Base-by-base conservation (phyloP, 2,888 invertebrate species). In the Rotaria macrura region DNA sequence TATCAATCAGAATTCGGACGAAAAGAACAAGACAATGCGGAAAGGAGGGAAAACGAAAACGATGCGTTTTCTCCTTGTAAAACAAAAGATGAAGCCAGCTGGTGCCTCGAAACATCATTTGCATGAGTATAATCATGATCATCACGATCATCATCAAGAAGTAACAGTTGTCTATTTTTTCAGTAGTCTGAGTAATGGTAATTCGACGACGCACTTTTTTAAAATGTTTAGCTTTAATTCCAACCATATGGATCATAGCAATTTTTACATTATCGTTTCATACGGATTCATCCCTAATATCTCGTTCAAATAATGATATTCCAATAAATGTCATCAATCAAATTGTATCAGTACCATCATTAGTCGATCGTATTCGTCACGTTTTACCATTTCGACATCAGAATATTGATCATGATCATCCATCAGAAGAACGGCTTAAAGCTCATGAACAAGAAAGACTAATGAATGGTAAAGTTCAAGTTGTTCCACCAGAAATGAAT, bases 381-480 rank as follows among this genome's bases (percentile, higher is more conserved):
- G n/a, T 6, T 25, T 40, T 43, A 79, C 23, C 38, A n/a, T 79
- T 79, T 25, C 12, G 12, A 10, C 1, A 38, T 9, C 34, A 79
- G 43, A 34, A 84, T n/a, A 43, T 23, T 9, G 86, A 86, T 57
- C 20, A 84, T 23, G 86, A 86, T 49, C 86, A 86, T 74, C 86
- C 86, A n/a, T n/a, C 72, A 34, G 86, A 86, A 55, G 86, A 86
- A 40, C 84, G 74, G 17, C 0, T 38, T n/a, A 84, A 84, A 83
- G 86, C 86, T 25, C 79, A 40, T 25, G 57, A 84, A 38, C 86
- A 86, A 54, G 47, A 38, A 55, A 38, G 74, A 43, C 43, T 74
- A n/a, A 86, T 84, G 34, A 84, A 84, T 52, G 86, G 74, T 23
- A 84, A 74, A 38, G 57, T 86, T 55, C 86, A 86, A 74, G 49